These are phyloP conservation scores for Heliconius hortense DNA, from an alignment of 2,888 invertebrate species.

Conservation along the genomic window DNA sequence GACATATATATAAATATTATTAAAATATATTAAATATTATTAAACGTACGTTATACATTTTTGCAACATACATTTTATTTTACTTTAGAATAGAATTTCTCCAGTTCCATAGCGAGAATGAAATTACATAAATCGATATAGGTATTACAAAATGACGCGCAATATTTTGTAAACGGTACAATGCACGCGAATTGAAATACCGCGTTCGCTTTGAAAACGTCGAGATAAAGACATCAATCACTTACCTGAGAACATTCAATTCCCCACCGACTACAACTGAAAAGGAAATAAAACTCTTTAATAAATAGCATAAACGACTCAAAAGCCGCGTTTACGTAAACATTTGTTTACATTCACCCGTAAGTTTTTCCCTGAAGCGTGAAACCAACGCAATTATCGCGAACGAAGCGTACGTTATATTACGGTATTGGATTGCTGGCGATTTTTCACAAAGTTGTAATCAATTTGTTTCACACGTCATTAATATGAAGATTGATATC, in stretches of 20 bases:
- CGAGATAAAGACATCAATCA: constrained; percentile 67
- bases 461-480: constrained; percentile 74
- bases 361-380: constrained; percentile 5
- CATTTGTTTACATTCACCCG: constrained; percentile 24
- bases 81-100: constrained; percentile 42
- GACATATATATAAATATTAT: too few species aligned
- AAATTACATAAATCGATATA: constrained; percentile 27
- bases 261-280: constrained; percentile 56
- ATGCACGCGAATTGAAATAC: constrained; percentile 57
- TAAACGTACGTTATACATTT: background rate
- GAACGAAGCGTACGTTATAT: background rate
- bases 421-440: constrained; percentile 4
- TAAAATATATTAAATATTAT: too few species aligned
- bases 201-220: constrained; percentile 58
- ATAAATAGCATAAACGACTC: constrained; percentile 37
- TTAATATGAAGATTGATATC: constrained; percentile 79
- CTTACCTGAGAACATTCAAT: constrained; percentile 63
- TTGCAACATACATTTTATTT: background rate
- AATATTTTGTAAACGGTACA: constrained; percentile 45
- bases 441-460: constrained; percentile 49
- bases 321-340: constrained; percentile 18
- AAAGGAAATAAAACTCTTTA: constrained; percentile 41
- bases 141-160: constrained; percentile 39
- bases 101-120: constrained; percentile 3
- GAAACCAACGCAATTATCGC: constrained; percentile 22